These are phyloP conservation scores for Leucozona laternaria DNA, from an alignment of 2,888 invertebrate species.

Conservation along the genomic window DNA sequence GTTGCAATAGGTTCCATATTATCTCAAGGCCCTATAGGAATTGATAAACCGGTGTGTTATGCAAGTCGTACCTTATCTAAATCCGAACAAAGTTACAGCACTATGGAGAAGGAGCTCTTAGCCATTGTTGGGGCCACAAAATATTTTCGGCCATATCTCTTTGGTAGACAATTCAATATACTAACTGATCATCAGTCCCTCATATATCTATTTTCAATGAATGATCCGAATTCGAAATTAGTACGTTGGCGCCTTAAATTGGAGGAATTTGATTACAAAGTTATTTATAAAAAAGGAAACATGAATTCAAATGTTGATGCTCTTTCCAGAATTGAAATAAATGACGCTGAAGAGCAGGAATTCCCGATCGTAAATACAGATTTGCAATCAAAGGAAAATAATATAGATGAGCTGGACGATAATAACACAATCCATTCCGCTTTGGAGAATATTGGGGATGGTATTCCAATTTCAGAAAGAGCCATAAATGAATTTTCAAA, in stretches of 20 bases:
- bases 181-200: not conserved
- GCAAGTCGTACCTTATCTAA: slow-evolving; percentile 49
- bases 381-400: not conserved
- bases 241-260: not conserved
- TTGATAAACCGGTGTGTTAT: not conserved
- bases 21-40: slow-evolving; percentile 69
- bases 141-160: slow-evolving; percentile 76
- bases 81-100: not conserved
- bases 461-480: too few species aligned
- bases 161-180: slow-evolving; percentile 8
- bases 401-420: not conserved
- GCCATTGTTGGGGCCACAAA: slow-evolving; percentile 57
- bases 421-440: not conserved
- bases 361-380: not conserved
- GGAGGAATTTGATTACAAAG: not conserved
- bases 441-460: not conserved
- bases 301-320: not conserved
- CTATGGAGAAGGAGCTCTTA: not conserved
- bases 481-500: too few species aligned
- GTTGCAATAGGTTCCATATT: not conserved
- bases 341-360: not conserved
- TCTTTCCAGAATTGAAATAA: not conserved
- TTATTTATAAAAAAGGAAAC: not conserved
- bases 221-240: not conserved
- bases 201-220: not conserved